A percentile compares a stretch with the other conserved stretches of the same genome.
Evolutionary conservation across 2,113 vertebrate species (phyloP).

Genomic region (Trichomycterus rosablanca): DNA sequence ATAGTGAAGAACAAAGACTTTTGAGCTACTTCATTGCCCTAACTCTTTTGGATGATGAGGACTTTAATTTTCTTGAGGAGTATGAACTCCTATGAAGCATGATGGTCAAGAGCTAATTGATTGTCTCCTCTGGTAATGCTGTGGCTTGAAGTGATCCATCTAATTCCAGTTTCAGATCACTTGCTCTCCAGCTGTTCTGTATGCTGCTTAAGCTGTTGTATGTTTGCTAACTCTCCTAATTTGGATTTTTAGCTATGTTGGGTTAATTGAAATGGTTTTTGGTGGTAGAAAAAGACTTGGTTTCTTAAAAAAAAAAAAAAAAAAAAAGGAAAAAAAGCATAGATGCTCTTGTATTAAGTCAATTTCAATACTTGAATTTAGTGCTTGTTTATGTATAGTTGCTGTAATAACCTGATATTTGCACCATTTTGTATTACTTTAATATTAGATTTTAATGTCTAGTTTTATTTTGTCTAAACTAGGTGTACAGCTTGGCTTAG

Average conservation of each 20-base stretch:
- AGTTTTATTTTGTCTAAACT: slow-evolving; percentile 26
- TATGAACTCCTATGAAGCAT: slow-evolving; percentile 9
- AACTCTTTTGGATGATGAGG: slow-evolving; percentile 44
- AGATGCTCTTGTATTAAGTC: too few species aligned
- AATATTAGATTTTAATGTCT: slow-evolving; percentile 36
- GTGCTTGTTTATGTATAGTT: slow-evolving; percentile 22
- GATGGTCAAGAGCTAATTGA: not conserved
- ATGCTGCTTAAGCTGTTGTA: not conserved
- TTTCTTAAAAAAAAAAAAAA: too few species aligned
- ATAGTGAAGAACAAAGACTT: slow-evolving; percentile 45
- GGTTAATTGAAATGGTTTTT: not conserved
- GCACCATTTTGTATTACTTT: slow-evolving; percentile 31
- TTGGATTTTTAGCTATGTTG: slow-evolving; percentile 29
- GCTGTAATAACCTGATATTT: slow-evolving; percentile 6
- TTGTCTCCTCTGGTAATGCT: too few species aligned
- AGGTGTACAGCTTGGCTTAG: not conserved
- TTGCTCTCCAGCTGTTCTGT: too few species aligned
- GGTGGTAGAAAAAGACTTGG: not conserved
- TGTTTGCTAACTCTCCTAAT: slow-evolving; percentile 13
- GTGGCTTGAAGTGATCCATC: too few species aligned
- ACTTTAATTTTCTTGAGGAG: not conserved
- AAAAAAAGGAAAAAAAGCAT: too few species aligned
- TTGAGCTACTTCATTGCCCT: slow-evolving; percentile 61
- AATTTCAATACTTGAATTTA: slow-evolving; percentile 7
- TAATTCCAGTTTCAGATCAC: not conserved